phyloP scores from a whole-genome alignment of 2,888 invertebrate genomes.

The Deroplatys truncata region DNA sequence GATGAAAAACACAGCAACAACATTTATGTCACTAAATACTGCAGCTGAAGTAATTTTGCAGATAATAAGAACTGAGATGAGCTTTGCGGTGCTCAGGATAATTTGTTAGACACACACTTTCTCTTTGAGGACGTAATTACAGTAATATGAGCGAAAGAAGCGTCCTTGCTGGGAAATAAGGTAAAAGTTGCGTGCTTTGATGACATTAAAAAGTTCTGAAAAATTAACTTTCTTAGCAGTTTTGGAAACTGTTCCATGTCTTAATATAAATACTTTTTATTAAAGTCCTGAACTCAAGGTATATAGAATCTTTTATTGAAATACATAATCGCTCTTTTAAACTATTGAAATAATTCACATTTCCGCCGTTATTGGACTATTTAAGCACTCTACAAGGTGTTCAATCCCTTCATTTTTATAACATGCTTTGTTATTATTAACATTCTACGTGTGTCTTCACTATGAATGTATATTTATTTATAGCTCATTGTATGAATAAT shows the following conservation, averaged over 20 bases:
- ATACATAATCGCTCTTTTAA: not conserved
- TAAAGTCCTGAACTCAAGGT: not conserved
- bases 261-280: not conserved
- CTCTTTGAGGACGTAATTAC: not conserved
- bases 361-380: too few species aligned
- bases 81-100: not conserved
- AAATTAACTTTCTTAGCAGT: not conserved
- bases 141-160: not conserved
- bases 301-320: not conserved
- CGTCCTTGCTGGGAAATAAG: not conserved
- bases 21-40: not conserved
- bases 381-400: too few species aligned
- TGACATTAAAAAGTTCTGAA: not conserved
- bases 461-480: too few species aligned
- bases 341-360: not conserved
- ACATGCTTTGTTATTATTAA: too few species aligned
- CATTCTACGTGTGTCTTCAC: too few species aligned
- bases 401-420: too few species aligned
- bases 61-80: not conserved
- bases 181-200: not conserved
- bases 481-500: too few species aligned
- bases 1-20: not conserved
- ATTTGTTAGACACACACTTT: not conserved
- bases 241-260: not conserved
- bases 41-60: not conserved